Evolutionary conservation across 2,797 vertebrate species (phyloP), one percentile per base, ranked within the genome.

Genomic region (Esox lucius): DNA sequence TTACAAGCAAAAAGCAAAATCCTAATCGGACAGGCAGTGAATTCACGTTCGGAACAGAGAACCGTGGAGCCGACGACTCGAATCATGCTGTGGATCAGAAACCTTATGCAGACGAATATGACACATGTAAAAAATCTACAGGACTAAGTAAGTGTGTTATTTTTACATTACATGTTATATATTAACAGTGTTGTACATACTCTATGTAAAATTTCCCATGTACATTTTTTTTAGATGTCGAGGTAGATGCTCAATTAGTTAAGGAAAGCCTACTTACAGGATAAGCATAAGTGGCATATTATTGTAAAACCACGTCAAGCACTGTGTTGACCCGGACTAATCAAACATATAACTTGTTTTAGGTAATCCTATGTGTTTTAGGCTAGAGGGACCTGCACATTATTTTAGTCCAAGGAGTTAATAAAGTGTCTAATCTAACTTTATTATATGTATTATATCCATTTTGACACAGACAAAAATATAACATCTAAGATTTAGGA

Each of bases 1-100:
- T 99, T 93, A 99, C 97, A 74, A 97, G 97, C 92, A 94, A 93
- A 22, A 86, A 90, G 59, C 93, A 91, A 77, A 83, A 92, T 76
- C 85, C 92, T 75, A 87, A 82, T 39, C 76, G 86, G 92, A 93
- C 90, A 91, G 91, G 78, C 56, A 78, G 75, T 68, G 88, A 91
- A 53, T 89, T 85, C 74, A 77, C 81, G 22, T 78, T 84, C 83
- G 89, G 74, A 31, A 61, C 81, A 74, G 84, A 94, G 86, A 90
- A 91, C 87, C 87, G 91, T 78, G 87, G 87, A 68, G 87, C 87
- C 66, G 87, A 91, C 76, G 91, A 92, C 70, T 88, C 80, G 8
- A 85, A 87, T 65, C 83, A 78, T n/a, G 89, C 87, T 62, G 77
- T 86, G 5, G 88, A 88, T 67, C 90, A 82, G 48, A 94, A 93